Evolutionary conservation across 2,888 invertebrate species (phyloP).

Genomic region (Pristionchus japonicus): DNA sequence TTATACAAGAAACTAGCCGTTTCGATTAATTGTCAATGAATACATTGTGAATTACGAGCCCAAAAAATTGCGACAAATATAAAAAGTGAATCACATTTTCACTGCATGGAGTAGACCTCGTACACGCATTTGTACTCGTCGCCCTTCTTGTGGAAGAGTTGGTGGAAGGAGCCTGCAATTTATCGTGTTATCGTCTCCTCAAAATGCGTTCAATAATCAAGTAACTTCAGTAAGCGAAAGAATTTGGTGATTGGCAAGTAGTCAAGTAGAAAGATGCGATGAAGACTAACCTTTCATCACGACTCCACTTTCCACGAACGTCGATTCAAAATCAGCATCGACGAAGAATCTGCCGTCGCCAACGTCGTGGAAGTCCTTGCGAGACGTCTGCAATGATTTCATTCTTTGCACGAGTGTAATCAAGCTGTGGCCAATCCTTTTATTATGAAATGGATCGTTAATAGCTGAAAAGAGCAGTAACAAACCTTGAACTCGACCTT

Average conservation of each 20-base stretch:
- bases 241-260: too few species aligned
- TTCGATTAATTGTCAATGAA: background rate
- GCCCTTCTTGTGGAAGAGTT: background rate
- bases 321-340: conserved; percentile 4
- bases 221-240: background rate
- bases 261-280: too few species aligned
- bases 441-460: too few species aligned
- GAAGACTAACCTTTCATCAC: background rate
- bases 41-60: background rate
- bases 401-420: too few species aligned
- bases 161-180: background rate
- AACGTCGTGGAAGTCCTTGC: background rate
- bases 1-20: background rate
- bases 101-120: background rate
- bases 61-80: background rate
- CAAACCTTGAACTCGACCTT: background rate
- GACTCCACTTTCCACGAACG: background rate
- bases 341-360: background rate
- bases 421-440: too few species aligned
- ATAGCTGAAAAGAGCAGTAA: background rate
- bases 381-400: background rate
- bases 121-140: background rate
- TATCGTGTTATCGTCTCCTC: background rate
- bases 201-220: background rate
- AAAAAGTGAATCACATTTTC: background rate